These are phyloP conservation scores for Phainopepla nitens DNA, from an alignment of 2,113 vertebrate species.

Conservation along the genomic window DNA sequence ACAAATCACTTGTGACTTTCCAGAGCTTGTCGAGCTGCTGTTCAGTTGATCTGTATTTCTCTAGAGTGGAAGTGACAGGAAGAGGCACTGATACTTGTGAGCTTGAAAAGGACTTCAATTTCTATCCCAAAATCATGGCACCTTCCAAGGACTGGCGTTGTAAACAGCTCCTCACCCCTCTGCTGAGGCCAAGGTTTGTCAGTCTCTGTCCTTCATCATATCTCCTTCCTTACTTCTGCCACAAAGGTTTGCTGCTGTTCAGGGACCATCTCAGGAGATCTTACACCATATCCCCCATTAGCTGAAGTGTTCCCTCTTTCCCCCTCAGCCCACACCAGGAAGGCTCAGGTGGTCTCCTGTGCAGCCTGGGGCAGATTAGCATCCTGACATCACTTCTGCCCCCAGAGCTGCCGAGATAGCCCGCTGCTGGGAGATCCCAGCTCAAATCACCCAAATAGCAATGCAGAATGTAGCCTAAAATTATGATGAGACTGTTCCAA, in stretches of 20 bases:
- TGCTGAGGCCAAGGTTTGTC: background rate
- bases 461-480: background rate
- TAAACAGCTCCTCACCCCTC: background rate
- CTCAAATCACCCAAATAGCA: background rate
- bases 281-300: no score
- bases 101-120: background rate
- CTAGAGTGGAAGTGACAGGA: slow-evolving; percentile 26
- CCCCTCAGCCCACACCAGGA: background rate
- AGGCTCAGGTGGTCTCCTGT: background rate
- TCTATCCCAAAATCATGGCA: background rate
- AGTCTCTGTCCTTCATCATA: background rate
- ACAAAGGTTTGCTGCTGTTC: background rate
- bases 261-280: background rate
- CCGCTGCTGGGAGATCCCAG: background rate
- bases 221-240: background rate
- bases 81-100: background rate
- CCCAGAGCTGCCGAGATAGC: background rate
- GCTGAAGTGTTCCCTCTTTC: background rate
- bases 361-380: background rate
- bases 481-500: background rate
- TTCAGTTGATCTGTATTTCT: slow-evolving; percentile 24
- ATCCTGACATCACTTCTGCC: background rate
- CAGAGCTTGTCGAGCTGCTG: slow-evolving; percentile 1
- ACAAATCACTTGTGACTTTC: slow-evolving; percentile 55
- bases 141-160: background rate